Conservation (phyloP, 2,113 vertebrate species). For the Sterna hirundo region DNA sequence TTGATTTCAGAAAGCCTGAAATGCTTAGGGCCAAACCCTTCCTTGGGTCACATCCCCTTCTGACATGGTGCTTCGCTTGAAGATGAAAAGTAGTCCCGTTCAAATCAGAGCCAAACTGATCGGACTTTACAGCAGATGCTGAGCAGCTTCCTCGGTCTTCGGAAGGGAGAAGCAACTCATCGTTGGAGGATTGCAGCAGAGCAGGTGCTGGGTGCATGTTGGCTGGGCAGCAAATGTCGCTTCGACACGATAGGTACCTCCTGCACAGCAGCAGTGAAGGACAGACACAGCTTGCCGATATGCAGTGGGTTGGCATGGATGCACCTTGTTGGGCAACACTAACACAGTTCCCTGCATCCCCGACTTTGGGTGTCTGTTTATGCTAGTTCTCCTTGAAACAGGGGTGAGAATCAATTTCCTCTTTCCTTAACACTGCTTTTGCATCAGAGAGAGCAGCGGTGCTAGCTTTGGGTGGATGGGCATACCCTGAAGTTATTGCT, state of each 20-base stretch:
- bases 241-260: fast-evolving
- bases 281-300: neutral
- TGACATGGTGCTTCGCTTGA: neutral
- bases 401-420: neutral
- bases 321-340: neutral
- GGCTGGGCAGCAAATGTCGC: neutral
- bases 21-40: neutral
- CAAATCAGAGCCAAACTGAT: constrained; percentile 60
- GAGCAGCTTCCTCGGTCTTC: neutral
- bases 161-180: neutral
- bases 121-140: neutral
- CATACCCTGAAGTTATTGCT: neutral
- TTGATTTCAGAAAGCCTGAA: neutral
- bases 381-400: neutral
- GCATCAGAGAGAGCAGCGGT: neutral
- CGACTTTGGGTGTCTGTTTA: neutral
- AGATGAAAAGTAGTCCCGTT: neutral
- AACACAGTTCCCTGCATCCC: too few relatives aligned
- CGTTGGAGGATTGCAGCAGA: neutral
- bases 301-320: neutral
- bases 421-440: neutral
- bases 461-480: neutral
- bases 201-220: neutral
- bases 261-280: neutral
- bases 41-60: neutral